Base-by-base conservation (phyloP, 2,888 invertebrate genomes). In the Eupithecia dodoneata region DNA sequence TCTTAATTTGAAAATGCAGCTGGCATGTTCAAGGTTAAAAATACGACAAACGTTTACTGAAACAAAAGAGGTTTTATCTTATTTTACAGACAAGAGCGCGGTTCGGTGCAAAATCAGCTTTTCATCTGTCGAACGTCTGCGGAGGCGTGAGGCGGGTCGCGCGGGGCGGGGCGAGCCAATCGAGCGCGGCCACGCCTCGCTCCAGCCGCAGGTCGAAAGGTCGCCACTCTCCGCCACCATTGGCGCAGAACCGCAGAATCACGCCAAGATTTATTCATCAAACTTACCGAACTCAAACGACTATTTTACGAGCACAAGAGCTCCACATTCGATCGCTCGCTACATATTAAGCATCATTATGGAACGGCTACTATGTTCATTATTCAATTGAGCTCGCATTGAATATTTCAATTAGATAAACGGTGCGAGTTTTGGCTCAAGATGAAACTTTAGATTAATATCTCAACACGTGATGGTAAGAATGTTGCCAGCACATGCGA, bases 111-210 rank as follows among this genome's bases (percentile, higher is more conserved):
- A 85, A 85, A 87, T 88, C 87, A 76, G 80, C 74, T 81, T 82
- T 82, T 79, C 78, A 80, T 82, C 83, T 81, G 80, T 80, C 86
- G 87, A 85, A 84, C 84, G 86, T 82, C 85, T 85, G 87, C 81
- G 87, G 88, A 87, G 90, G 89, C 87, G 89, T 83, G 87, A 85
- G 86, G 90, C 85, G 87, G 85, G 76, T 76, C 85, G 87, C 84
- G 87, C 85, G 87, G 89, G 90, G 90, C 91, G 92, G 91, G 89
- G 87, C 90, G 90, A 87, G 86, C 94, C 94, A 92, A 92, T 93
- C 91, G 91, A 86, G 90, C 89, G 91, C 89, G 90, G 92, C 94
- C 93, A 93, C 95, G 94, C 94, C 95, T 88, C 91, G 88, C 90
- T 87, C 89, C 87, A 86, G 76, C 79, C 89, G 87, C 90, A 88